Conservation (phyloP, 2,113 vertebrate genomes). For the Sterna hirundo region DNA sequence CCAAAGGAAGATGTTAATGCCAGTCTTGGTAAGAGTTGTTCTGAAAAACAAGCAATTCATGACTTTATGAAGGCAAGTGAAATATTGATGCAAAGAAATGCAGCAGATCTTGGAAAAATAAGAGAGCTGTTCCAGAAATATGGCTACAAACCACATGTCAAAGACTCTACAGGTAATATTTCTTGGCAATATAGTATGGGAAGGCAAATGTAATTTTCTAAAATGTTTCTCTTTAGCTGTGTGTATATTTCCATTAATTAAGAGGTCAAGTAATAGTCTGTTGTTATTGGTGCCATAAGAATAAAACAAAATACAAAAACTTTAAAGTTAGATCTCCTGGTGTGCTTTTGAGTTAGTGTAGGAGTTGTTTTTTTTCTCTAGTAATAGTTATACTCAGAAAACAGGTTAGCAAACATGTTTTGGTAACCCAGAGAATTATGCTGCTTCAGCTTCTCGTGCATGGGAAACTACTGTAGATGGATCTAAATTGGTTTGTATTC, state of each 20-base stretch:
- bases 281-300: background rate
- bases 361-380: background rate
- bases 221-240: background rate
- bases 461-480: background rate
- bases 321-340: background rate
- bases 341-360: background rate
- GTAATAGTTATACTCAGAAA: background rate
- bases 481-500: background rate
- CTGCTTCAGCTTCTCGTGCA: background rate
- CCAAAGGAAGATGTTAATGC: constrained; percentile 76
- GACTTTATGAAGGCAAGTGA: constrained; percentile 80
- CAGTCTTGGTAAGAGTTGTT: constrained; percentile 66
- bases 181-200: background rate
- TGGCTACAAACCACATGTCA: constrained; percentile 72
- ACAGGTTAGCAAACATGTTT: background rate
- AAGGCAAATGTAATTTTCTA: background rate
- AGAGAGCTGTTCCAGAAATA: constrained; percentile 83
- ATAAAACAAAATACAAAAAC: background rate
- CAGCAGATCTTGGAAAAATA: constrained; percentile 77
- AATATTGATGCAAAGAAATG: constrained; percentile 77
- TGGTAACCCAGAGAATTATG: background rate
- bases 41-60: constrained; percentile 54
- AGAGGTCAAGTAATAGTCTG: background rate
- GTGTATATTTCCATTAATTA: background rate
- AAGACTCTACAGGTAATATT: constrained; percentile 72